Evolutionary conservation across 2,113 vertebrate genomes (phyloP).

Genomic region (Corythornis madagascariensis): DNA sequence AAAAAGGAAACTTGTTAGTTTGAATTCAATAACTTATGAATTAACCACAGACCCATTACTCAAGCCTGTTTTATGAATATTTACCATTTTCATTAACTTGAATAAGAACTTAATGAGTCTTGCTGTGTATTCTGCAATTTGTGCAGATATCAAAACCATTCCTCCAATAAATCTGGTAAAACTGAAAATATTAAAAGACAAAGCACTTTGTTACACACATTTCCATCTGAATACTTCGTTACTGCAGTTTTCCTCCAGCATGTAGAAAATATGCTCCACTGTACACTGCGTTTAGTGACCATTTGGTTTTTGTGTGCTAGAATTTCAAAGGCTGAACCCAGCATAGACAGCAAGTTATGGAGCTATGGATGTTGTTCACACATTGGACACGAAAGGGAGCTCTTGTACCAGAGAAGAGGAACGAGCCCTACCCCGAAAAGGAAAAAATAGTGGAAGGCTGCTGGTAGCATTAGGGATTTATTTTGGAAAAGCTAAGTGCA

Average conservation of each 20-base stretch:
- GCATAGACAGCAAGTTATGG: not conserved
- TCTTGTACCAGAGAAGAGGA: constrained; percentile 19
- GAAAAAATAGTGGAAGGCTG: not conserved
- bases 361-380: not conserved
- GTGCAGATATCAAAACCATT: not conserved
- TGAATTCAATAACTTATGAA: not conserved
- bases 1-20: not conserved
- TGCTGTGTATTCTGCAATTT: not conserved
- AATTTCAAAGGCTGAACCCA: not conserved
- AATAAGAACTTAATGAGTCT: not conserved
- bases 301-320: not conserved
- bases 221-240: not conserved
- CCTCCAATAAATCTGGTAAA: not conserved
- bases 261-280: not conserved
- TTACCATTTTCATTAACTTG: not conserved
- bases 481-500: not conserved
- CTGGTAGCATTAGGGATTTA: not conserved
- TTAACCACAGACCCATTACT: not conserved
- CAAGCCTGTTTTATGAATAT: not conserved
- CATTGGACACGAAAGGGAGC: not conserved
- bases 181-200: not conserved
- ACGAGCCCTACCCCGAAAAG: rapidly evolving
- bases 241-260: not conserved
- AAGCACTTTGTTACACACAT: not conserved
- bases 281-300: not conserved